These are phyloP conservation scores for Anas bernieri DNA, from an alignment of 2,797 vertebrate genomes.

Conservation along the genomic window DNA sequence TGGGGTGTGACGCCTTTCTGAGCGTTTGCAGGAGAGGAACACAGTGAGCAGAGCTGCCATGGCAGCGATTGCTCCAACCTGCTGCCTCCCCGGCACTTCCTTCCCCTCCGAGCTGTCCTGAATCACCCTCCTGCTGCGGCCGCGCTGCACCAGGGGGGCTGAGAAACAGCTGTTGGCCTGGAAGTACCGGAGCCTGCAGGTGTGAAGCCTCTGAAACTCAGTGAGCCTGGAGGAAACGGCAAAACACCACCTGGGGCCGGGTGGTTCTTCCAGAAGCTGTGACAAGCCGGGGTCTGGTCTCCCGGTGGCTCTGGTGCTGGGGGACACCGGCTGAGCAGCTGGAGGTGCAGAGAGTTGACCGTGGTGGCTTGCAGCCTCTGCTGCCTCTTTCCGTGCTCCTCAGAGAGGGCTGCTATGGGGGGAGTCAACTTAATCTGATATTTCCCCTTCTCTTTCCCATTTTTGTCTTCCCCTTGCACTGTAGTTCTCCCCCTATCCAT, in stretches of 20 bases:
- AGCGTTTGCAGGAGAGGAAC: neutral
- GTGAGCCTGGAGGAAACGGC: neutral
- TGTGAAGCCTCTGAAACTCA: neutral
- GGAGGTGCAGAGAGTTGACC: neutral
- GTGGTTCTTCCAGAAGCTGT: neutral
- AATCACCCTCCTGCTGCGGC: neutral
- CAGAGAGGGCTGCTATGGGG: neutral
- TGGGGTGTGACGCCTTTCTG: neutral
- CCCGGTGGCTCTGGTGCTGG: neutral
- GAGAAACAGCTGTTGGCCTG: neutral
- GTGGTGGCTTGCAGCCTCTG: too few species aligned
- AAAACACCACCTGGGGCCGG: neutral
- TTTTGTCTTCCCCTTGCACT: neutral
- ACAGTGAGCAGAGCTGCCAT: rapidly evolving
- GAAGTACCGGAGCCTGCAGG: neutral
- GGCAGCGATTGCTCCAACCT: neutral
- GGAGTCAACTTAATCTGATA: neutral
- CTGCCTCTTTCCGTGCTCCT: neutral
- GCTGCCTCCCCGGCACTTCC: neutral
- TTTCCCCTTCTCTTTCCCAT: neutral
- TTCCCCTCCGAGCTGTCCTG: neutral
- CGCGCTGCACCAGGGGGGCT: neutral
- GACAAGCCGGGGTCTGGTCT: rapidly evolving
- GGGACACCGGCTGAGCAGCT: neutral
- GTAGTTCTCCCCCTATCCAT: neutral